A percentile compares a stretch with the other conserved stretches of the same genome.
phyloP scores from a whole-genome alignment of 2,113 vertebrate genomes.

The Platycercus adscitus region DNA sequence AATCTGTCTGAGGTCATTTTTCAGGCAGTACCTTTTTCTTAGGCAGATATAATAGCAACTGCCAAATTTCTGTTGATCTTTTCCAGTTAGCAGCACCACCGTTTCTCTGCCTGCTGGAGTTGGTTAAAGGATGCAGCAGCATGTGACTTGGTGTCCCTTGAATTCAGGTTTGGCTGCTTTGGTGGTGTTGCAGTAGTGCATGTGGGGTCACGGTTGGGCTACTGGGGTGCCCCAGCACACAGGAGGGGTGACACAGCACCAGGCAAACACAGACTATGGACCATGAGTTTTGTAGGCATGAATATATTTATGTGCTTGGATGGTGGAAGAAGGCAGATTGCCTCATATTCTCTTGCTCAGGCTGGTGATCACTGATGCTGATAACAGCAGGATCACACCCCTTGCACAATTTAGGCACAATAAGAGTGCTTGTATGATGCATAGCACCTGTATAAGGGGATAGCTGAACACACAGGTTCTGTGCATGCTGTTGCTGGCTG shows the following conservation, averaged over 20 bases:
- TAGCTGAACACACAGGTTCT: fast-evolving
- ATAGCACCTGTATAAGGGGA: neutral
- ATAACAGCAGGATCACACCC: neutral
- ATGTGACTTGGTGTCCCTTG: neutral
- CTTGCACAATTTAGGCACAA: fast-evolving
- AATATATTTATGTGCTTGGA: fast-evolving
- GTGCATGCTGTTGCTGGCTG: fast-evolving
- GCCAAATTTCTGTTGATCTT: neutral
- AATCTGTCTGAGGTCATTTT: neutral
- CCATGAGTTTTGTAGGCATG: fast-evolving
- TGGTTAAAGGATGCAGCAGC: neutral
- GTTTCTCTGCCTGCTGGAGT: neutral
- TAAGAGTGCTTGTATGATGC: fast-evolving
- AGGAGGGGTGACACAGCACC: fast-evolving
- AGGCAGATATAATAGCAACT: neutral
- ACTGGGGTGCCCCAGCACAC: fast-evolving
- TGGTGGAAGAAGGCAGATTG: neutral
- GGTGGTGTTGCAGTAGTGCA: fast-evolving
- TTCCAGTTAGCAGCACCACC: neutral
- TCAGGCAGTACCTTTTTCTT: neutral
- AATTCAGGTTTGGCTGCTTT: fast-evolving
- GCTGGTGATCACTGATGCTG: neutral
- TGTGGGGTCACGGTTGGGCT: neutral
- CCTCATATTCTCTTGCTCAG: neutral
- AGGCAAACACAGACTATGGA: fast-evolving